Evolutionary conservation across 2,797 vertebrate genomes (phyloP).

Genomic region (Heliangelus exortis): DNA sequence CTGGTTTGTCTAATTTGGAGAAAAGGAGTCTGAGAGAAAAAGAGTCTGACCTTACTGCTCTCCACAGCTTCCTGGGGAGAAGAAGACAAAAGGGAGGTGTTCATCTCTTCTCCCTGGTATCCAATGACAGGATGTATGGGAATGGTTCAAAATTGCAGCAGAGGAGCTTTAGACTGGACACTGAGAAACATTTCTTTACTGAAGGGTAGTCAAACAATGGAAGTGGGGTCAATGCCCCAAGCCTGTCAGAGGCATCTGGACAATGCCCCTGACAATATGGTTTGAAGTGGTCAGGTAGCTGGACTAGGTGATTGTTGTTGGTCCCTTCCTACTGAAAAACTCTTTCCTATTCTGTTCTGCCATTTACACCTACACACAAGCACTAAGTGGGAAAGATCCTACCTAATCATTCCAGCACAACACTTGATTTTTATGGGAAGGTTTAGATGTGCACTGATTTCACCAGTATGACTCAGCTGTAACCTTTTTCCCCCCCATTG

Average conservation of each 20-base stretch:
- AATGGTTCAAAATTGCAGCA: not conserved
- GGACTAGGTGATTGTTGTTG: fast-evolving
- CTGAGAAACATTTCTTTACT: not conserved
- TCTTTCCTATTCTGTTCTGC: not conserved
- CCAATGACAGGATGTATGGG: too few species aligned
- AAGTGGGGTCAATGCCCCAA: not conserved
- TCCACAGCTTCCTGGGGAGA: not conserved
- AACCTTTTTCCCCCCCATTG: not conserved
- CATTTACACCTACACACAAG: not conserved
- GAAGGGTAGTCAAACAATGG: not conserved
- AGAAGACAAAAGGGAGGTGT: too few species aligned
- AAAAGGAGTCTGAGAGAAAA: not conserved
- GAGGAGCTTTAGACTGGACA: not conserved
- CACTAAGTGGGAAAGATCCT: not conserved
- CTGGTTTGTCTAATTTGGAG: not conserved
- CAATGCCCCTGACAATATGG: not conserved
- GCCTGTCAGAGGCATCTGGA: not conserved
- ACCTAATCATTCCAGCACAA: not conserved
- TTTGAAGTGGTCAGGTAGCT: not conserved
- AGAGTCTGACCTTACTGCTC: not conserved
- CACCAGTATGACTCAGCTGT: not conserved
- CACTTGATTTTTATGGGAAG: not conserved
- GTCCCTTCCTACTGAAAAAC: not conserved
- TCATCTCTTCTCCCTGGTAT: too few species aligned
- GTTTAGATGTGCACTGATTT: not conserved